Conservation (phyloP, 2,797 vertebrate genomes). For the Anguilla megastoma region DNA sequence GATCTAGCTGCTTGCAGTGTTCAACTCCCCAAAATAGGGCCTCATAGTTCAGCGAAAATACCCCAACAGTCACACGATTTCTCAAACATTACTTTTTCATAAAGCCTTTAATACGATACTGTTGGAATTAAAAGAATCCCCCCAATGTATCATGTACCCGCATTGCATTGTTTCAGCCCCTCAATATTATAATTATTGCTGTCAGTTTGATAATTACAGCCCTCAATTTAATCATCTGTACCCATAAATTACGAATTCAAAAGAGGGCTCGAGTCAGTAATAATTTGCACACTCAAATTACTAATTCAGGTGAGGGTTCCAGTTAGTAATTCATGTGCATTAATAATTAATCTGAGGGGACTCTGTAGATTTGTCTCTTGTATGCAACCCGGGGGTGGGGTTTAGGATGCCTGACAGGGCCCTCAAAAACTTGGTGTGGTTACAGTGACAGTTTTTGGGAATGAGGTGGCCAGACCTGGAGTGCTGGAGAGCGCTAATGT, state of each 20-base stretch:
- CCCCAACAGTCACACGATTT: too few species aligned
- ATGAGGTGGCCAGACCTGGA: too few species aligned
- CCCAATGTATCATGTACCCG: not conserved
- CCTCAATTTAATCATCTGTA: not conserved
- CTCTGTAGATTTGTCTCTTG: not conserved
- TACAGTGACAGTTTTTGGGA: too few species aligned
- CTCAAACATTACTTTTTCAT: too few species aligned
- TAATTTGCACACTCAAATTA: not conserved
- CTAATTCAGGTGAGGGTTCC: not conserved
- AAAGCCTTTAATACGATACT: not conserved
- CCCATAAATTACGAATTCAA: not conserved
- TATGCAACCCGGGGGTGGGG: not conserved
- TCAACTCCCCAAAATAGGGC: not conserved
- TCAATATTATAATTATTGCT: not conserved
- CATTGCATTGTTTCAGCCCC: not conserved
- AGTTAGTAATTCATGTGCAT: not conserved
- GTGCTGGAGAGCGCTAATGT: too few species aligned
- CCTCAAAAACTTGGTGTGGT: too few species aligned
- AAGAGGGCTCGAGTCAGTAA: not conserved
- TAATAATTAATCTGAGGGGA: constrained; percentile 5
- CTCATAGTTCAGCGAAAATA: not conserved
- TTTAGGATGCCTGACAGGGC: not conserved
- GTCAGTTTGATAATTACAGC: not conserved
- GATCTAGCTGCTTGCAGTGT: not conserved
- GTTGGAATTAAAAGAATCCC: not conserved